Base-by-base conservation (phyloP, 53 echinoderm and acorn worm species). In the Paracentrotus lividus region DNA sequence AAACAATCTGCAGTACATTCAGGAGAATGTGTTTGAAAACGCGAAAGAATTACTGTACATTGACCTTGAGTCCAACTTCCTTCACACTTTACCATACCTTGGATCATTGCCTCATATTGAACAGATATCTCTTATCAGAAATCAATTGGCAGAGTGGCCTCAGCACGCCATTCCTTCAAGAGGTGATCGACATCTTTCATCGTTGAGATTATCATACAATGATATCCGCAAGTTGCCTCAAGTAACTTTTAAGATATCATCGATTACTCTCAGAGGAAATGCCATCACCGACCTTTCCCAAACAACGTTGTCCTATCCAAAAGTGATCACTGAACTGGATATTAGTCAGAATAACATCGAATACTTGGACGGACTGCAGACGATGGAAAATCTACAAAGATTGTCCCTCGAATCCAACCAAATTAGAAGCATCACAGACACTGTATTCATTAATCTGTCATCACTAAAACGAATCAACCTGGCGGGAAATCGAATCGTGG, bases 21-120 rank as follows among this genome's bases (percentile, higher is more conserved):
- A 65, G 29, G 3, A 65, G 6, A 65, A 65, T 1, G 65, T 8
- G 8, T 65, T 65, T 29, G 65, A 24, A 8, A 18, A 65, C 16
- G 29, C 29, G 3, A 65, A 24, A 8, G 8, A 24, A 26, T 27
- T 65, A 8, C n/a, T n/a, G n/a, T 26, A 26, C 29, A 65, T 65
- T 8, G n/a, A 65, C 8, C 65, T 65, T 24, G 65, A 65, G n/a
- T 65, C 65, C 10, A 65, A 65, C 29, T 29, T 26, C 5, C 65
- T 65, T n/a, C 65, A 65, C n/a, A 65, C n/a, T 27, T n/a, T 65
- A 26, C 65, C 65, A 26, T 29, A 65, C n/a, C 65, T 65, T 65
- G 65, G 65, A n/a, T 29, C 65, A 26, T 65, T 65, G 26, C 65
- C 65, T 65, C 8, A 2, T 27, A 24, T 65, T 4, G 8, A 8